Conservation (phyloP, 64 coral and sea anemone species). For the Montipora sp. region DNA sequence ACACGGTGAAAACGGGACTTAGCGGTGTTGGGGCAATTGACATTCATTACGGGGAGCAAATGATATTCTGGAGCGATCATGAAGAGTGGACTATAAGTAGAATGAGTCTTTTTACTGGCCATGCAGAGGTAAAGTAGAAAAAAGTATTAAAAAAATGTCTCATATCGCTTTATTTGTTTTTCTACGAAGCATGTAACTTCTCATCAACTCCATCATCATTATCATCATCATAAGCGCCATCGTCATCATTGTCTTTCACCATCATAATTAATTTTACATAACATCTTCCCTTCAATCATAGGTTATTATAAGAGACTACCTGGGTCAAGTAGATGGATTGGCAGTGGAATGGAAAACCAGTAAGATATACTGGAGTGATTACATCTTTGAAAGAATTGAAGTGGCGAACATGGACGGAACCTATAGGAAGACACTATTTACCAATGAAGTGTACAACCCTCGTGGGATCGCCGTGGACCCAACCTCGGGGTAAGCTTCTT, state of each 20-base stretch:
- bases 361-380: constrained; percentile 53
- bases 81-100: constrained; percentile 38
- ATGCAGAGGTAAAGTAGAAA: constrained; percentile 14
- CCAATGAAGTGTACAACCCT: background rate
- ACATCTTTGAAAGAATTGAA: constrained; percentile 47
- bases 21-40: constrained; percentile 32
- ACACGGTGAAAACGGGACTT: constrained; percentile 12
- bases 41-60: constrained; percentile 19
- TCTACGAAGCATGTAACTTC: too few species aligned
- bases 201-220: too few species aligned
- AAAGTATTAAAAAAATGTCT: too few species aligned
- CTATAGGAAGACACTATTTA: constrained; percentile 26
- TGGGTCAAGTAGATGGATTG: constrained; percentile 36
- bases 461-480: constrained; percentile 46
- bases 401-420: constrained; percentile 10
- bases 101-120: constrained; percentile 47
- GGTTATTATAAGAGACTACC: constrained; percentile 38
- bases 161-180: too few species aligned
- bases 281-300: background rate
- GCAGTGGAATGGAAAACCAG: constrained; percentile 50
- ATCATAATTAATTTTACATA: too few species aligned
- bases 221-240: too few species aligned
- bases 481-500: constrained; percentile 21
- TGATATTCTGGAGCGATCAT: constrained; percentile 64
- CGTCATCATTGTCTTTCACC: too few species aligned